phyloP scores from a whole-genome alignment of 2,797 vertebrate species.

The Sebastes paucispinis region DNA sequence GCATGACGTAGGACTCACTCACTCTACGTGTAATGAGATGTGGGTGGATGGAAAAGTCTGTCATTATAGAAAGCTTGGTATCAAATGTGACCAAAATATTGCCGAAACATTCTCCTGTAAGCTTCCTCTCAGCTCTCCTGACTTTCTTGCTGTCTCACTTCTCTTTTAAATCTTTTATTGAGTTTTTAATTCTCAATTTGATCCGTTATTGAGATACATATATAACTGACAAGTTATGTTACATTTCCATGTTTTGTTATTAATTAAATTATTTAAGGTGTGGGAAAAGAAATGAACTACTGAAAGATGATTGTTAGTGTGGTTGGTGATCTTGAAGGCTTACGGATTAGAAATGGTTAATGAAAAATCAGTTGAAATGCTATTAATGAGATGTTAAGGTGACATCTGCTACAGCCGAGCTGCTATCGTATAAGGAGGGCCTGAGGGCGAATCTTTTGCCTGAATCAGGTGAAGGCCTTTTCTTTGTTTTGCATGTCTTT shows the following conservation, averaged over 20 bases:
- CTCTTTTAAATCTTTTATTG: neutral
- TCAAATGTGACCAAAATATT: conserved; percentile 61
- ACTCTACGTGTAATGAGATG: neutral
- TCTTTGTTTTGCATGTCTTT: neutral
- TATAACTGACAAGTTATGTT: neutral
- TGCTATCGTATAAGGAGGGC: neutral
- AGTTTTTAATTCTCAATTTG: neutral
- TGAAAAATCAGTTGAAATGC: neutral
- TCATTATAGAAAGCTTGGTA: conserved; percentile 2
- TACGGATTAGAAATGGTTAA: neutral
- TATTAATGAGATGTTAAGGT: neutral
- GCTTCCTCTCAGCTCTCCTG: neutral
- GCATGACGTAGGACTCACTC: neutral
- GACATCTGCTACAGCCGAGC: neutral
- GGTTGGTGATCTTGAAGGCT: neutral
- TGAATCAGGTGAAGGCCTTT: neutral
- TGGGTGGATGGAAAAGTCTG: neutral
- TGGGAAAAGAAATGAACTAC: neutral
- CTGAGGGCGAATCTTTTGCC: neutral
- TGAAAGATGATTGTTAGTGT: neutral
- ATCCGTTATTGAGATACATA: neutral
- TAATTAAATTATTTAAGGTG: conserved; percentile 12
- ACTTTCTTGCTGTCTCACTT: neutral
- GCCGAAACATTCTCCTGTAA: conserved; percentile 20
- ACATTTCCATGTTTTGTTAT: conserved; percentile 21